A percentile compares a stretch with the other conserved stretches of the same genome.
Evolutionary conservation across 2,113 vertebrate genomes (phyloP).

Genomic region (Geothlypis trichas): DNA sequence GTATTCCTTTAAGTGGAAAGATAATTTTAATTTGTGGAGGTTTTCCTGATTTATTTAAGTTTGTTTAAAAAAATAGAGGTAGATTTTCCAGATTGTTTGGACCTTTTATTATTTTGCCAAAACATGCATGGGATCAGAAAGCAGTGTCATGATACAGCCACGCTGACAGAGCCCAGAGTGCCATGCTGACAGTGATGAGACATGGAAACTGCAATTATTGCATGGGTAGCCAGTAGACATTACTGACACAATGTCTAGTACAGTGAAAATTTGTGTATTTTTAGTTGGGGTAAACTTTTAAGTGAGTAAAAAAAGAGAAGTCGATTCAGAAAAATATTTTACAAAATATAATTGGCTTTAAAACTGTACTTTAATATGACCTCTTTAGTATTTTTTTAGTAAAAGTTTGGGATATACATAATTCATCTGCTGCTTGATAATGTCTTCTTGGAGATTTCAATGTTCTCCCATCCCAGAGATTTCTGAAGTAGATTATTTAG

Average conservation of each 20-base stretch:
- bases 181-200: neutral
- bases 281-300: neutral
- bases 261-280: neutral
- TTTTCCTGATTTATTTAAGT: neutral
- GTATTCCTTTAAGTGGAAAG: neutral
- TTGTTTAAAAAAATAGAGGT: neutral
- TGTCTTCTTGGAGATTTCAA: neutral
- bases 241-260: neutral
- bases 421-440: neutral
- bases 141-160: neutral
- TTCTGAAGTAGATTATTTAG: neutral
- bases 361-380: neutral
- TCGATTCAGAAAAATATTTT: neutral
- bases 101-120: neutral
- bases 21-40: neutral
- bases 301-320: neutral
- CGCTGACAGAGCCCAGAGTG: accelerated
- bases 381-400: neutral
- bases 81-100: neutral
- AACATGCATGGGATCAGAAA: neutral
- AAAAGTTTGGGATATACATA: neutral
- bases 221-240: neutral
- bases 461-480: neutral
- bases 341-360: neutral
- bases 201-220: neutral